Percentiles rank a stretch among this genome's conserved stretches.
Evolutionary conservation across 2,888 invertebrate species (phyloP).

Genomic region (Acrobasis consociella): DNA sequence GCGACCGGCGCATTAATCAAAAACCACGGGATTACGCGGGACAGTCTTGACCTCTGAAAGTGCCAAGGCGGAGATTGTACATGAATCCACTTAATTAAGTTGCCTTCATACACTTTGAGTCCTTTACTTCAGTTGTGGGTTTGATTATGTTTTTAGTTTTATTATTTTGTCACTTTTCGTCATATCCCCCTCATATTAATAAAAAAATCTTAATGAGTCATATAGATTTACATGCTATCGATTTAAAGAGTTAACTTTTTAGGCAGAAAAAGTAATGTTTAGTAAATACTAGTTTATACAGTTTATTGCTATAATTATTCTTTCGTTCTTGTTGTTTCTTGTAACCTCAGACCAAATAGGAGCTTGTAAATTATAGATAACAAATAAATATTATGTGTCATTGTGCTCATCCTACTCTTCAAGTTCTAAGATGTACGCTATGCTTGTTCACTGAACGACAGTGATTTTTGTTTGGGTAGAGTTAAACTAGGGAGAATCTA

Average conservation of each 20-base stretch:
- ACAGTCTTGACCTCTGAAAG: constrained; percentile 17
- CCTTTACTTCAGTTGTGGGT: background rate
- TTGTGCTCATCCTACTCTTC: background rate
- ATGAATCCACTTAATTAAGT: constrained; percentile 16
- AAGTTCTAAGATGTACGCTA: too few relatives aligned
- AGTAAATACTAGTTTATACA: too few relatives aligned
- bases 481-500: too few relatives aligned
- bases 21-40: constrained; percentile 28
- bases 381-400: too few relatives aligned
- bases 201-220: background rate
- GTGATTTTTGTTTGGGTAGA: too few relatives aligned
- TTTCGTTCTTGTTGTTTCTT: too few relatives aligned
- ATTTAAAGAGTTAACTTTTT: background rate
- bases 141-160: background rate
- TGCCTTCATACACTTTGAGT: constrained; percentile 10
- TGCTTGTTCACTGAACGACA: background rate
- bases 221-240: background rate
- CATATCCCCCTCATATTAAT: background rate
- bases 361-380: too few relatives aligned
- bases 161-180: too few relatives aligned
- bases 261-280: too few relatives aligned
- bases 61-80: constrained; percentile 15
- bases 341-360: too few relatives aligned
- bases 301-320: too few relatives aligned
- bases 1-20: constrained; percentile 27